These are phyloP conservation scores for Fukomys damarensis DNA, from an alignment of 2,113 vertebrate genomes.

Conservation along the genomic window DNA sequence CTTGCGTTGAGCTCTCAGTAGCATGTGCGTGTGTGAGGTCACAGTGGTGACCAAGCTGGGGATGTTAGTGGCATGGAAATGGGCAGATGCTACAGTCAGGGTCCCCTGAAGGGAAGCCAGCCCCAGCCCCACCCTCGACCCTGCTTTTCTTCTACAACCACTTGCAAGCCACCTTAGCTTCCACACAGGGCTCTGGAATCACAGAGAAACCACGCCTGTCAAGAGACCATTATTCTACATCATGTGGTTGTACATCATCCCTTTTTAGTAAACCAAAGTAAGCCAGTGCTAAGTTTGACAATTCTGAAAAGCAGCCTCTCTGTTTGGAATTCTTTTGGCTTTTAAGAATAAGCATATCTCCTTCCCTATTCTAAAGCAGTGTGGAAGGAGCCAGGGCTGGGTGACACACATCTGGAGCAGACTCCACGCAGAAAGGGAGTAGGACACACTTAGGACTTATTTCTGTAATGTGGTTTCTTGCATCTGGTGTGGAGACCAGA, in stretches of 20 bases:
- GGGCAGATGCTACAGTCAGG: neutral
- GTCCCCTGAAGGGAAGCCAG: neutral
- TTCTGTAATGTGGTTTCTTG: conserved; percentile 77
- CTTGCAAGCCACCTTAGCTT: neutral
- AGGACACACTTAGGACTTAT: conserved; percentile 56
- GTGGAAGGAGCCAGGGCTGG: conserved; percentile 41
- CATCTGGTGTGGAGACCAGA: conserved; percentile 77
- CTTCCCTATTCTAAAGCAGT: neutral
- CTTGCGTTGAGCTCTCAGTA: neutral
- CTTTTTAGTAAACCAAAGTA: conserved; percentile 46
- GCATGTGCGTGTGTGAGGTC: no score
- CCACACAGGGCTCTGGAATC: neutral
- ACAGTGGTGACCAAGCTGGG: neutral
- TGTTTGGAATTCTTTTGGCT: neutral
- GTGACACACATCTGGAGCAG: conserved; percentile 67
- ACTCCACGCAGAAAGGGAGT: conserved; percentile 65
- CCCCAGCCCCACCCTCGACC: rapidly evolving
- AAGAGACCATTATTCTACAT: neutral
- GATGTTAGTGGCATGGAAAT: neutral
- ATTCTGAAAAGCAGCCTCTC: neutral
- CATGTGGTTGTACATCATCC: neutral
- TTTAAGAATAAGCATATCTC: conserved; percentile 22
- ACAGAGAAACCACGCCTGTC: neutral
- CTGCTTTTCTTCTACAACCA: neutral
- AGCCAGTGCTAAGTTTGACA: conserved; percentile 35